These are phyloP conservation scores for Gallinago nigripennis DNA, from an alignment of 2,797 vertebrate genomes.

Conservation along the genomic window DNA sequence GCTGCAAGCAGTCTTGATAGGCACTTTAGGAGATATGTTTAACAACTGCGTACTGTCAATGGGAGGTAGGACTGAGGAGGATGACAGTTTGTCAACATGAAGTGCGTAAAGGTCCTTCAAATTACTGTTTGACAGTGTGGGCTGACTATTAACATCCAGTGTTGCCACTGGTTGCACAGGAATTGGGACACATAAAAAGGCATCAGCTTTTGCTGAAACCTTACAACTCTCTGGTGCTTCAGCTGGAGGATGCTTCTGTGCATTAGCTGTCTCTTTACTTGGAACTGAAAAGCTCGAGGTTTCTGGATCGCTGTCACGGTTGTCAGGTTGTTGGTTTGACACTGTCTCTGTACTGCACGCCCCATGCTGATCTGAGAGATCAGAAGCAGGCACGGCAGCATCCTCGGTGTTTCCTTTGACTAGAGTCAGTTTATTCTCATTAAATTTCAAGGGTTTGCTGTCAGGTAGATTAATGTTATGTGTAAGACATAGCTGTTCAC, in stretches of 20 bases:
- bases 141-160: conserved; percentile 69
- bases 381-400: neutral
- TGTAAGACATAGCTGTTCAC: neutral
- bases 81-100: conserved; percentile 53
- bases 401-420: neutral
- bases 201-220: conserved; percentile 62
- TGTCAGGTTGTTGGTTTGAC: neutral
- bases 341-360: neutral
- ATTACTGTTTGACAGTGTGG: conserved; percentile 64
- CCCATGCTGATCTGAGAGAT: neutral
- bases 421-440: conserved; percentile 13
- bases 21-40: conserved; percentile 77
- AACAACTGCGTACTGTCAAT: conserved; percentile 70
- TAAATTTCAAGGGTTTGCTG: neutral
- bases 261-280: conserved; percentile 74
- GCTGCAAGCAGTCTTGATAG: conserved; percentile 77
- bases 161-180: conserved; percentile 72
- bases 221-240: conserved; percentile 72
- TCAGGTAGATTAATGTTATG: neutral
- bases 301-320: conserved; percentile 64
- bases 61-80: conserved; percentile 60
- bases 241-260: conserved; percentile 79
- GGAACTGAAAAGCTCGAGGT: neutral
- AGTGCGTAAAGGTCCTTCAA: conserved; percentile 61
- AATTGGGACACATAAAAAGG: conserved; percentile 70